Evolutionary conservation across 2,113 vertebrate genomes (phyloP).

Genomic region (Nothoprocta pentlandii): DNA sequence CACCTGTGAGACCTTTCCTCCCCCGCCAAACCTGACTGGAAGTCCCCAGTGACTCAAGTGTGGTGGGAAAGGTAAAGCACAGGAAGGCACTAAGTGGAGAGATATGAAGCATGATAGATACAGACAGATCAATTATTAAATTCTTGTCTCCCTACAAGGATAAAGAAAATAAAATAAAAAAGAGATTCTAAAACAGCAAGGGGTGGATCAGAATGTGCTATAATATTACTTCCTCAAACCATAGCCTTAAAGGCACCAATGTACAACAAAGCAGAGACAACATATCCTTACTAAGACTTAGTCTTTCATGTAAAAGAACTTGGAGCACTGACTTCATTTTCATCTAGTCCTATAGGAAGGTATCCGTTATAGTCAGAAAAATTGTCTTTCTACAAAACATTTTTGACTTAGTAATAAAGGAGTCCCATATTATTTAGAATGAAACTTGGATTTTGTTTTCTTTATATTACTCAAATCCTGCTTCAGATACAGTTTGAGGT

Average conservation of each 20-base stretch:
- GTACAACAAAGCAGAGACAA: background rate
- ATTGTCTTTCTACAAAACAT: background rate
- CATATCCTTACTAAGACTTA: background rate
- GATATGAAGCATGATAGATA: background rate
- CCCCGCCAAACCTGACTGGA: background rate
- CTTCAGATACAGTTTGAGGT: constrained; percentile 34
- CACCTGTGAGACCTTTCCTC: background rate
- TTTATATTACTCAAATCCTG: background rate
- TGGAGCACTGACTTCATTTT: background rate
- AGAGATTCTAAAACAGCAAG: background rate
- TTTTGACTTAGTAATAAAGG: background rate
- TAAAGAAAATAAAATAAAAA: constrained; percentile 4
- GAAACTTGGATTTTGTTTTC: background rate
- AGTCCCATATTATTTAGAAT: background rate
- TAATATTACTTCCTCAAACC: background rate
- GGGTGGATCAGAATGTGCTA: background rate
- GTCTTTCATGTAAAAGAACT: background rate
- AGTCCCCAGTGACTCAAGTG: background rate
- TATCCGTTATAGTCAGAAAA: background rate
- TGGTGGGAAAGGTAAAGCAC: background rate
- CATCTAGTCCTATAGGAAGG: background rate
- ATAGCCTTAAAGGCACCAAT: background rate
- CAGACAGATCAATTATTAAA: background rate
- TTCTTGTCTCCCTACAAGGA: background rate
- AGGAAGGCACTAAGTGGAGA: background rate